These are phyloP conservation scores for Stichodactyla mertensii DNA, from an alignment of 64 coral and sea anemone genomes.

Conservation along the genomic window DNA sequence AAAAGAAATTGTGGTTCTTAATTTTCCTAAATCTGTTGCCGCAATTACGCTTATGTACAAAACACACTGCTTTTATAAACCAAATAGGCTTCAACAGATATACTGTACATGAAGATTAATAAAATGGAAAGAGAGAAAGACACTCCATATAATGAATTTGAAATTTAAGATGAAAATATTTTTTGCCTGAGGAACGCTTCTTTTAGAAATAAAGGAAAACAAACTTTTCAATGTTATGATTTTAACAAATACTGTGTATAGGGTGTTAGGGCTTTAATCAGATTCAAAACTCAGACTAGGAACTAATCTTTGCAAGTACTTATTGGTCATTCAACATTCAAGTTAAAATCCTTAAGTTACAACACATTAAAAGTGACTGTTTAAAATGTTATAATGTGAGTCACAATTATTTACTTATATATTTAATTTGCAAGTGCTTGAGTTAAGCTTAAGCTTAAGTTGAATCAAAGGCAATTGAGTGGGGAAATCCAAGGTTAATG, in stretches of 20 bases:
- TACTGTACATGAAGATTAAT: background rate
- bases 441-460: background rate
- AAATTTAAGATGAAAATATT: background rate
- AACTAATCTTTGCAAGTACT: too few relatives aligned
- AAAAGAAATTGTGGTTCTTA: constrained; percentile 11
- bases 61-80: background rate
- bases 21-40: constrained; percentile 5
- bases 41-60: background rate
- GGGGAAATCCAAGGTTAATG: background rate
- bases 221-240: background rate
- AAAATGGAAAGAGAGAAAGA: background rate
- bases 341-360: background rate
- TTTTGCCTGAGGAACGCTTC: background rate
- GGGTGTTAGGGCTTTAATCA: too few relatives aligned
- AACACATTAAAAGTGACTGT: background rate
- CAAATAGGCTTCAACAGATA: background rate
- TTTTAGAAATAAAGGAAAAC: too few relatives aligned
- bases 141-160: background rate
- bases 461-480: background rate
- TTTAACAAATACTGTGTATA: background rate
- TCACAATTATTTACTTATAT: background rate
- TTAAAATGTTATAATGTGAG: background rate
- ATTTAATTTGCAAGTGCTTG: background rate
- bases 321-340: too few relatives aligned
- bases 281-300: too few relatives aligned